Evolutionary conservation across 2,888 invertebrate species (phyloP).

Genomic region (Loripinus fragilis): DNA sequence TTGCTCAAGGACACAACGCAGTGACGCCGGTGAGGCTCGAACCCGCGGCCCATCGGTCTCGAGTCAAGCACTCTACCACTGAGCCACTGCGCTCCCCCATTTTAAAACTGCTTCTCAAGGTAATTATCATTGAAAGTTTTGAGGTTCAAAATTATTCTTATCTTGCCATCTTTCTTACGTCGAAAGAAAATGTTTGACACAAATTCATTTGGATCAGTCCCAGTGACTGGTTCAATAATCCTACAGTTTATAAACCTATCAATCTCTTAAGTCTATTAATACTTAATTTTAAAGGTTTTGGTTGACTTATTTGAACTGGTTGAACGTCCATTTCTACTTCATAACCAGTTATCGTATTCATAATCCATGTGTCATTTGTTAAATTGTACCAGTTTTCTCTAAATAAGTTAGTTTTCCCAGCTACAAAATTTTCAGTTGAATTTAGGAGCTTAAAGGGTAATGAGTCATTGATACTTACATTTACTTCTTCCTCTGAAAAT

Average conservation of each 20-base stretch:
- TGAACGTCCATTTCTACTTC: slow-evolving; percentile 11
- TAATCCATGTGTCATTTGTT: slow-evolving; percentile 27
- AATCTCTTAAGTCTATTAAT: slow-evolving; percentile 8
- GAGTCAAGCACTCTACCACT: no score
- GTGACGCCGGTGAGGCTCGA: no score
- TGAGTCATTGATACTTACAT: not conserved
- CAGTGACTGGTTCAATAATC: slow-evolving; percentile 25
- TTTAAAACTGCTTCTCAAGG: slow-evolving; percentile 32
- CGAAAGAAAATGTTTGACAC: slow-evolving; percentile 40
- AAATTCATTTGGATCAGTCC: slow-evolving; percentile 17
- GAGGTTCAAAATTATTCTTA: slow-evolving; percentile 37
- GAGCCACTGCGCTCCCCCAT: no score
- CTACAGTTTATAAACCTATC: slow-evolving; percentile 18
- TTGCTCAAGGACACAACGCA: no score
- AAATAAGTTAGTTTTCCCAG: slow-evolving; percentile 33
- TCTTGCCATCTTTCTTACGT: slow-evolving; percentile 28
- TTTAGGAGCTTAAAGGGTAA: slow-evolving; percentile 12
- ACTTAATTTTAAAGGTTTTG: slow-evolving; percentile 19
- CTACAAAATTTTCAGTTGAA: slow-evolving; percentile 6
- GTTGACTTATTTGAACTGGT: not conserved
- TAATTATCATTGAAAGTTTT: slow-evolving; percentile 35
- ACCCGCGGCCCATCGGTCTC: no score
- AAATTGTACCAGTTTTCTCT: slow-evolving; percentile 13
- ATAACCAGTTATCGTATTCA: slow-evolving; percentile 21
- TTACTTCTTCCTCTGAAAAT: slow-evolving; percentile 8